Evolutionary conservation across 2,113 vertebrate genomes (phyloP).

Genomic region (Myocastor coypus): DNA sequence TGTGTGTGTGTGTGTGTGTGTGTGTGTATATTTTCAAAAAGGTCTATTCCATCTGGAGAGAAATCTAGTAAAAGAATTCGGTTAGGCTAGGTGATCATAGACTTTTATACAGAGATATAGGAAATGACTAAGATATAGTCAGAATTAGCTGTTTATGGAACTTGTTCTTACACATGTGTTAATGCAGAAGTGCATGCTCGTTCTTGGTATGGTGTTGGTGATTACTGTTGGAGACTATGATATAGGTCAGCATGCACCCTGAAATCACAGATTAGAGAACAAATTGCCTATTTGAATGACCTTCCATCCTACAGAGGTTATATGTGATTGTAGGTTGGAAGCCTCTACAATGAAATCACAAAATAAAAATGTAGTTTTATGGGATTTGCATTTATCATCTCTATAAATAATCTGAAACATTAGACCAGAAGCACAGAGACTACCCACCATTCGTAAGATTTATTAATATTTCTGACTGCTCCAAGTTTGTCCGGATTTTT

Average conservation of each 20-base stretch:
- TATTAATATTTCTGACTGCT: neutral
- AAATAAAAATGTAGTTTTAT: neutral
- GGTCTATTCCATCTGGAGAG: neutral
- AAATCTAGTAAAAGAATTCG: conserved; percentile 9
- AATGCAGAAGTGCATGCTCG: neutral
- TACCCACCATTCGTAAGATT: neutral
- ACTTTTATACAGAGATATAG: neutral
- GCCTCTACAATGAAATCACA: neutral
- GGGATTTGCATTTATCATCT: neutral
- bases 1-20: neutral
- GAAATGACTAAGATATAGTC: neutral
- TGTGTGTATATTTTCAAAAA: neutral
- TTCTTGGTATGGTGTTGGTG: neutral
- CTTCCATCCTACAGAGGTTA: neutral
- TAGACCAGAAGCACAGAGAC: neutral
- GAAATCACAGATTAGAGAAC: neutral
- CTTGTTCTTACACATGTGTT: neutral
- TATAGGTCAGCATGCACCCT: neutral
- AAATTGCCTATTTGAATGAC: neutral
- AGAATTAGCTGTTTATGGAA: neutral
- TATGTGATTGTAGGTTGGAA: neutral
- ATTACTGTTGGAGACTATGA: neutral
- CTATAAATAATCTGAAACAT: neutral
- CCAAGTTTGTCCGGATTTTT: neutral
- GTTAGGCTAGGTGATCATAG: neutral